These are phyloP conservation scores for Spilarctia lutea DNA, from an alignment of 2,888 invertebrate species.

Conservation along the genomic window DNA sequence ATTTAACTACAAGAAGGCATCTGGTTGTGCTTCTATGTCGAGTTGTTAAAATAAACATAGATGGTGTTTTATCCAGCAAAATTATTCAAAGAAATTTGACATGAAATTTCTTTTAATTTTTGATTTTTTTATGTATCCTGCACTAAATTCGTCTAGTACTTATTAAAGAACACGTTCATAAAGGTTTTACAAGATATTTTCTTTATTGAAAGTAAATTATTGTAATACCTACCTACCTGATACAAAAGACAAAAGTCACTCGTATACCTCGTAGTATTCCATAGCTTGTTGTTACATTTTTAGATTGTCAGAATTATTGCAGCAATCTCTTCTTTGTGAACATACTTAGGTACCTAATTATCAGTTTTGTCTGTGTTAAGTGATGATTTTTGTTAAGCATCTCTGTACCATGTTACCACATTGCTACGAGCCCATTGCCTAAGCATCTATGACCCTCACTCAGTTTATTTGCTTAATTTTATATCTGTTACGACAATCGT, in stretches of 20 bases:
- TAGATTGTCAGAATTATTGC: not conserved
- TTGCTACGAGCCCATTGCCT: not conserved
- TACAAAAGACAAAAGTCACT: too few species aligned
- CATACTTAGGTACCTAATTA: not conserved
- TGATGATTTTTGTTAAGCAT: not conserved
- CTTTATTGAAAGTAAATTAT: too few species aligned
- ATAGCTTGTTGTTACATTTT: too few species aligned
- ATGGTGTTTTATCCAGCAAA: not conserved
- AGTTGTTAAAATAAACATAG: not conserved
- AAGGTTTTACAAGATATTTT: too few species aligned
- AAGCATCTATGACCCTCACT: not conserved
- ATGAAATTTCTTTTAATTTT: too few species aligned
- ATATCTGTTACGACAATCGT: too few species aligned
- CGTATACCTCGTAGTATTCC: too few species aligned
- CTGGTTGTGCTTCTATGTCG: not conserved
- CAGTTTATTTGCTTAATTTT: not conserved
- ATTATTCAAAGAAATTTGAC: not conserved
- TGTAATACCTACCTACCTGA: too few species aligned
- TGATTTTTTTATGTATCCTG: too few species aligned
- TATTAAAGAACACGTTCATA: too few species aligned
- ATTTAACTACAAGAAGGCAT: not conserved
- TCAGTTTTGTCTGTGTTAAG: not conserved
- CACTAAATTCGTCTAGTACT: too few species aligned
- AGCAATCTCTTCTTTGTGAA: not conserved
- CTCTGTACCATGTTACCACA: not conserved